Evolutionary conservation across 2,797 vertebrate genomes (phyloP).

Genomic region (Eremophila alpestris): DNA sequence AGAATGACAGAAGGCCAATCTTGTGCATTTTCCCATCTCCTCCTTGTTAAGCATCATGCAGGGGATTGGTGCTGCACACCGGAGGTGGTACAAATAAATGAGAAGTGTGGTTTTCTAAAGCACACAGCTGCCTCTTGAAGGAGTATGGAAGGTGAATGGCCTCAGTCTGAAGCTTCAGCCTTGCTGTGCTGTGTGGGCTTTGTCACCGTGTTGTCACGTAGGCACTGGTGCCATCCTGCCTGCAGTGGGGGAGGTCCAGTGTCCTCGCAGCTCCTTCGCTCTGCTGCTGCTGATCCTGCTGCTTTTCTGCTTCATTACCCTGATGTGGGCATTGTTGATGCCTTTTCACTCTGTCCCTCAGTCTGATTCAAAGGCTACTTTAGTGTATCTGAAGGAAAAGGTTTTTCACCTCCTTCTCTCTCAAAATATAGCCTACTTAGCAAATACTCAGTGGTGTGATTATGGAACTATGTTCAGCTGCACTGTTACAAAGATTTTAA

Average conservation of each 20-base stretch:
- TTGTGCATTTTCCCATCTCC: background rate
- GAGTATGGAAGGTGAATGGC: background rate
- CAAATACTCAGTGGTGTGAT: slow-evolving; percentile 10
- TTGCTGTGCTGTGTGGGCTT: background rate
- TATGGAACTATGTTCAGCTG: slow-evolving; percentile 1
- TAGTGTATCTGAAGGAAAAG: slow-evolving; percentile 10
- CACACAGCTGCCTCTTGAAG: background rate
- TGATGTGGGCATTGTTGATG: slow-evolving; percentile 48
- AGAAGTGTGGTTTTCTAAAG: background rate
- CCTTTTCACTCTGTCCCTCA: slow-evolving; percentile 36
- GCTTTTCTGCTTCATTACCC: slow-evolving; percentile 66
- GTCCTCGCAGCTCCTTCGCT: background rate
- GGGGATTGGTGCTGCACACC: background rate
- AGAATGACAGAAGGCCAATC: background rate
- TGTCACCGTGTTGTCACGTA: background rate
- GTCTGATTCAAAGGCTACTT: slow-evolving; percentile 45
- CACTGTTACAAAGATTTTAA: slow-evolving; percentile 49
- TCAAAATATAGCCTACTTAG: background rate
- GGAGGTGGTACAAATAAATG: background rate
- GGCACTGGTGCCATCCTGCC: slow-evolving; percentile 16
- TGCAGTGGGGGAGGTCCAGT: background rate
- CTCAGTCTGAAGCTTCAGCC: background rate
- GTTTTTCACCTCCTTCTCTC: slow-evolving; percentile 15
- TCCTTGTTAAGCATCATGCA: background rate
- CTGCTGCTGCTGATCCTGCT: slow-evolving; percentile 40